Evolutionary conservation across 2,888 invertebrate species (phyloP), one percentile per base, ranked within the genome.

Genomic region (Xylocampa areola): DNA sequence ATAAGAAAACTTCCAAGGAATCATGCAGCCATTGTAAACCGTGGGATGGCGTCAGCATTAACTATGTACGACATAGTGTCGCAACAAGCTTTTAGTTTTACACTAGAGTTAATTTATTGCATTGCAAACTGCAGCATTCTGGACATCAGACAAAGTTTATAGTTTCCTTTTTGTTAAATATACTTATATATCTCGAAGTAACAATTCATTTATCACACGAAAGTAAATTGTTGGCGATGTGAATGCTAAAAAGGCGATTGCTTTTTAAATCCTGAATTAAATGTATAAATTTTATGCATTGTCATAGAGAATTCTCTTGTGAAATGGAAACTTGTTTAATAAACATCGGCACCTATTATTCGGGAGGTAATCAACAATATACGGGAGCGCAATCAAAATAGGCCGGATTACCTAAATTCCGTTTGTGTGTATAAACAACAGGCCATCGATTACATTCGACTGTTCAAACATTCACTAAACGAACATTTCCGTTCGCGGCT

Each of bases 71-170:
- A 36, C 41, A 40, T 35, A 33, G 49, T 57, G 68, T 53, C 53
- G 53, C 63, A 62, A 63, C 48, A 55, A 65, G 45, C 54, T 55
- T 27, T 48, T 57, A 36, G 32, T 64, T 54, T 54, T 61, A 62
- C 64, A 65, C 51, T 35, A 30, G 48, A 58, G 67, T 53, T 67
- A 67, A 75, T 79, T 76, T 69, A 78, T 76, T 57, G 55, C 65
- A 61, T 68, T 53, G 52, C 44, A 61, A 73, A 73, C 63, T 73
- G 64, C 64, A 73, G 64, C 52, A 53, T 63, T 60, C 61, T 64
- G 30, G 61, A 77, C 68, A 61, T 58, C 57, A 39, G 55, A 49
- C 48, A 58, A 59, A 70, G 73, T 73, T 69, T 65, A 65, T 67
- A 59, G 60, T 54, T 63, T 51, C 48, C 44, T 52, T 58, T 57